Evolutionary conservation across 2,888 invertebrate genomes (phyloP).

Genomic region (Sericinus montela): DNA sequence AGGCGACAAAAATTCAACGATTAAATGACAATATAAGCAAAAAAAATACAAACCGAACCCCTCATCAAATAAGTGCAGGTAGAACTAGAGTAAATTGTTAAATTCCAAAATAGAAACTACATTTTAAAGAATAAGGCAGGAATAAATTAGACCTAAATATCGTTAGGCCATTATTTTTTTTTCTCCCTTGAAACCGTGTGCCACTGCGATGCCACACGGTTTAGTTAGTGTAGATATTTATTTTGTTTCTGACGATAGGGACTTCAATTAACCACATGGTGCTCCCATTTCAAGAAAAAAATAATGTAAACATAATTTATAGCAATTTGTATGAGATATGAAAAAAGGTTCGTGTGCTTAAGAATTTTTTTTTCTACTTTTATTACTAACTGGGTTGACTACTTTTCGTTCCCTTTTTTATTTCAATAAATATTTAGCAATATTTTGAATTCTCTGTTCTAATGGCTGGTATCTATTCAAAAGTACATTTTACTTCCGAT

Average conservation of each 20-base stretch:
- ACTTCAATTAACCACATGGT: conserved; percentile 75
- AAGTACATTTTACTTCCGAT: no score
- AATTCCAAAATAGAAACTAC: conserved; percentile 8
- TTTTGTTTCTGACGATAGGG: conserved; percentile 58
- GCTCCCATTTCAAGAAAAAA: conserved; percentile 60
- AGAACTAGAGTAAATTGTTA: neutral
- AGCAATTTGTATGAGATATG: conserved; percentile 71
- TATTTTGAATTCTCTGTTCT: no score
- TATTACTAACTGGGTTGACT: no score
- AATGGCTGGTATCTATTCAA: no score
- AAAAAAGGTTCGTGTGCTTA: conserved; percentile 33
- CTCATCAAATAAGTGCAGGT: conserved; percentile 9
- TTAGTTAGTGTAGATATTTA: no score
- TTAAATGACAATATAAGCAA: conserved; percentile 9
- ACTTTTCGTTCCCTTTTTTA: no score
- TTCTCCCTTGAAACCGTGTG: conserved; percentile 42
- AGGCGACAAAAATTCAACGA: conserved; percentile 2
- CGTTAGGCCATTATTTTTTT: conserved; percentile 57
- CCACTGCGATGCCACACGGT: conserved; percentile 58
- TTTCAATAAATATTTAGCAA: no score
- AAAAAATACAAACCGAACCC: neutral
- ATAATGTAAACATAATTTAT: conserved; percentile 72
- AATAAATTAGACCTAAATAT: conserved; percentile 48
- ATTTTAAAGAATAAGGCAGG: conserved; percentile 24
- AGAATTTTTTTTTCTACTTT: conserved; percentile 41